Percentiles rank a stretch among this genome's conserved stretches.
Evolutionary conservation across 2,113 vertebrate species (phyloP).

Genomic region (Erythrocercus mccallii): DNA sequence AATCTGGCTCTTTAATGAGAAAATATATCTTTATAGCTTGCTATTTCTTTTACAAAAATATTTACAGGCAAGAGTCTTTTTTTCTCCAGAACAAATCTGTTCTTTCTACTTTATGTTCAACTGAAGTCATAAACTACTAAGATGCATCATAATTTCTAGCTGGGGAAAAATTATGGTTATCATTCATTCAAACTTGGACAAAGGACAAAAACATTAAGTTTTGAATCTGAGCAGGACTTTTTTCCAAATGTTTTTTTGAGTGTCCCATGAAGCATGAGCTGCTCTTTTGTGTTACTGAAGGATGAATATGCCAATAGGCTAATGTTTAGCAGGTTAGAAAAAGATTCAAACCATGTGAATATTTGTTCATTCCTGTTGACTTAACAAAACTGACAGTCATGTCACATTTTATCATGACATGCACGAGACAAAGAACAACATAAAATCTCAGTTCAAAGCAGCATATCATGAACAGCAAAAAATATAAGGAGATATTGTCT

Average conservation of each 20-base stretch:
- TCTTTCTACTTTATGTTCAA: not conserved
- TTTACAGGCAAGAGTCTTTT: not conserved
- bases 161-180: not conserved
- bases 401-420: slow-evolving; percentile 54
- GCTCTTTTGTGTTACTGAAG: not conserved
- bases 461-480: not conserved
- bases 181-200: not conserved
- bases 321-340: slow-evolving; percentile 10
- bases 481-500: not conserved
- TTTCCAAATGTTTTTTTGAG: not conserved
- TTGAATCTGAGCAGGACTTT: not conserved
- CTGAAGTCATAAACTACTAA: not conserved
- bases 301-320: not conserved
- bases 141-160: not conserved
- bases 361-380: slow-evolving; percentile 49
- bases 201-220: not conserved
- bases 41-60: not conserved
- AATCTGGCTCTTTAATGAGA: slow-evolving; percentile 9
- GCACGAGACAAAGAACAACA: slow-evolving; percentile 7
- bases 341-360: slow-evolving; percentile 25
- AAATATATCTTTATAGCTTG: not conserved
- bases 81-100: not conserved
- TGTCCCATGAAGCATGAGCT: not conserved
- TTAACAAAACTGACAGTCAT: slow-evolving; percentile 52
- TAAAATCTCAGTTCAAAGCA: slow-evolving; percentile 19